Evolutionary conservation across 2,113 vertebrate genomes (phyloP).

Genomic region (Lampris incognitus): DNA sequence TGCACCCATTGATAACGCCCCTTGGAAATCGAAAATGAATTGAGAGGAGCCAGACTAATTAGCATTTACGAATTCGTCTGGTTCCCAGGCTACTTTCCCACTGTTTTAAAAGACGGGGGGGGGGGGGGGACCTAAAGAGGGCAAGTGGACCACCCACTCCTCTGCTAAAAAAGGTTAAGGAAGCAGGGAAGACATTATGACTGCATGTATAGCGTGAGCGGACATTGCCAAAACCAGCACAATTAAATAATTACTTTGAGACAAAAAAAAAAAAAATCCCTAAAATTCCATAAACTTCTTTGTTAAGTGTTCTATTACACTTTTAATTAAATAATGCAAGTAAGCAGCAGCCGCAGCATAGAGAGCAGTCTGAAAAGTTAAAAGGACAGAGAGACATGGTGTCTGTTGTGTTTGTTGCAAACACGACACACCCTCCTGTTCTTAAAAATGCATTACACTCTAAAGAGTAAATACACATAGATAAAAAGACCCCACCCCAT

Average conservation of each 20-base stretch:
- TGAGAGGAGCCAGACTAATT: no score
- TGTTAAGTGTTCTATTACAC: conserved; percentile 29
- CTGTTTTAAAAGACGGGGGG: no score
- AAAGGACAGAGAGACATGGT: not conserved
- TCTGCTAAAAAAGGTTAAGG: not conserved
- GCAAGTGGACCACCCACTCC: no score
- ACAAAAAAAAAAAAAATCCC: not conserved
- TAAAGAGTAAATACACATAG: conserved; percentile 54
- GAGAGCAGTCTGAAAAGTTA: not conserved
- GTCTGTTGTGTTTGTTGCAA: conserved; percentile 24
- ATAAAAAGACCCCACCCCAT: conserved; percentile 48
- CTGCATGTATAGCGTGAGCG: not conserved
- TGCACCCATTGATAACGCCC: no score
- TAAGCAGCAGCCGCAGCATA: conserved; percentile 3
- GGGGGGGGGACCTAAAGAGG: no score
- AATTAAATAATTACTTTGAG: conserved; percentile 4
- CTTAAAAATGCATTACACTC: conserved; percentile 40
- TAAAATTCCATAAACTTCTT: conserved; percentile 17
- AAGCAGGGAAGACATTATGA: not conserved
- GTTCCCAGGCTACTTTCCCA: no score
- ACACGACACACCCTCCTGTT: conserved; percentile 48
- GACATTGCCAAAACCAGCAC: not conserved
- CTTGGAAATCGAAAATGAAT: no score
- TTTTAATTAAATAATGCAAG: conserved; percentile 54
- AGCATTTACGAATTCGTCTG: no score